Conservation (phyloP, 2,888 invertebrate genomes). For the Molanna angustata region DNA sequence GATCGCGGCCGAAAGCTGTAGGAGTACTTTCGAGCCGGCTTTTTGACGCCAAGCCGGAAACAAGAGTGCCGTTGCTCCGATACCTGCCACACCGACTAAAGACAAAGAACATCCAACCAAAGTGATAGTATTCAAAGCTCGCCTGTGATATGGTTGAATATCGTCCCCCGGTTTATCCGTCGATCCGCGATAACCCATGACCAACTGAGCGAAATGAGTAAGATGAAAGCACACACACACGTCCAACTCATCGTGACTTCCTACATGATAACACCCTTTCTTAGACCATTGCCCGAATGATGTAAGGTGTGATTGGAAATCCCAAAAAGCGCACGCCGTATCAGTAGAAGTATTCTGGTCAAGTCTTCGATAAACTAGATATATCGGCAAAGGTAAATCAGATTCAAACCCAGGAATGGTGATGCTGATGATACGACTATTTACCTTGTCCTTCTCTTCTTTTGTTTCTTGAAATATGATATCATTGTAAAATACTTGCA, state of each 20-base stretch:
- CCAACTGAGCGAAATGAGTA: slow-evolving; percentile 60
- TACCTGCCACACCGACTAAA: slow-evolving; percentile 55
- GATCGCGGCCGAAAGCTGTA: slow-evolving; percentile 62
- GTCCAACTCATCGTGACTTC: slow-evolving; percentile 38
- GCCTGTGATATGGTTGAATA: slow-evolving; percentile 40
- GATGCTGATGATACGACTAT: slow-evolving; percentile 58
- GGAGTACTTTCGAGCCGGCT: slow-evolving; percentile 62
- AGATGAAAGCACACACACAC: slow-evolving; percentile 57
- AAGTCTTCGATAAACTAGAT: slow-evolving; percentile 48
- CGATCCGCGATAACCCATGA: slow-evolving; percentile 35
- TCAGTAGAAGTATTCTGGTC: slow-evolving; percentile 34
- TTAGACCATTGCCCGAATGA: slow-evolving; percentile 54
- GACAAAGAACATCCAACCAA: slow-evolving; percentile 59
- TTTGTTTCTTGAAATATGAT: slow-evolving; percentile 53
- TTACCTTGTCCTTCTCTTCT: slow-evolving; percentile 38
- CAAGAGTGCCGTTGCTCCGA: slow-evolving; percentile 56
- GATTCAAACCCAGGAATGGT: slow-evolving; percentile 57
- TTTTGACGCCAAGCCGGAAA: slow-evolving; percentile 62
- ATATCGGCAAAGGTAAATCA: slow-evolving; percentile 54
- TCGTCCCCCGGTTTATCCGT: slow-evolving; percentile 30
- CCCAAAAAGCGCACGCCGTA: slow-evolving; percentile 58
- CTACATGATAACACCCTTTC: slow-evolving; percentile 51
- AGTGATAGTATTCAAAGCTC: slow-evolving; percentile 57
- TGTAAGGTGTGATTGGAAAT: slow-evolving; percentile 42
- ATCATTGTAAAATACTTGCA: slow-evolving; percentile 55